Evolutionary conservation across 2,888 invertebrate genomes (phyloP).

Genomic region (Rhimphoctona megacephalus): DNA sequence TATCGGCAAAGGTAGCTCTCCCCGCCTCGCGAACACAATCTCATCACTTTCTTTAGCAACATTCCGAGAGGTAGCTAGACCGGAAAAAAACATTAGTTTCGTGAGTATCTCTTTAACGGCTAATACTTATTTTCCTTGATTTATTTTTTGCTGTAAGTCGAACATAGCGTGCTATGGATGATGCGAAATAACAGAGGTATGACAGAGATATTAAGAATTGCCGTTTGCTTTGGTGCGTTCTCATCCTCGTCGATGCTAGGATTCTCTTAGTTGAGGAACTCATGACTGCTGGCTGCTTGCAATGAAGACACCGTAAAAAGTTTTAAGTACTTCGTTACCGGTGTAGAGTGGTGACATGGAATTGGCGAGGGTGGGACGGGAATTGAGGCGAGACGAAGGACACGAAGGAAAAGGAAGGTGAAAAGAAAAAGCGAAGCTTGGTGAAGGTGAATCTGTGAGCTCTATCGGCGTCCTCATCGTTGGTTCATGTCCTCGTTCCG

Average conservation of each 20-base stretch:
- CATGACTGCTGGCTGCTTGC: slow-evolving; percentile 73
- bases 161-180: slow-evolving; percentile 4
- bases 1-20: no score
- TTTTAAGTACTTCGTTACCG: slow-evolving; percentile 75
- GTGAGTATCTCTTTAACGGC: slow-evolving; percentile 1
- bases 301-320: slow-evolving; percentile 79
- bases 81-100: neutral
- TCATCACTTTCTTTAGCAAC: neutral
- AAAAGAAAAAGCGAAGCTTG: slow-evolving; percentile 34
- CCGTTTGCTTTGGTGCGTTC: slow-evolving; percentile 60
- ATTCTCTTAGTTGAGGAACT: slow-evolving; percentile 53
- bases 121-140: slow-evolving; percentile 41
- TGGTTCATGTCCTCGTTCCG: slow-evolving; percentile 23
- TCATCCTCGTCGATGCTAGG: slow-evolving; percentile 38
- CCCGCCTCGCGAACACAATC: neutral
- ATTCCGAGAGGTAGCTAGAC: neutral
- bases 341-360: slow-evolving; percentile 40
- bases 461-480: slow-evolving; percentile 31
- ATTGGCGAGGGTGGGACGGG: slow-evolving; percentile 59
- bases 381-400: slow-evolving; percentile 45
- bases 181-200: slow-evolving; percentile 28
- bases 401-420: slow-evolving; percentile 46
- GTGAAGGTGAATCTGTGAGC: slow-evolving; percentile 51
- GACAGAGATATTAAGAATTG: slow-evolving; percentile 39
- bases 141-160: slow-evolving; percentile 20